These are phyloP conservation scores for Patella ulyssiponensis DNA, from an alignment of 2,888 invertebrate species.

Conservation along the genomic window DNA sequence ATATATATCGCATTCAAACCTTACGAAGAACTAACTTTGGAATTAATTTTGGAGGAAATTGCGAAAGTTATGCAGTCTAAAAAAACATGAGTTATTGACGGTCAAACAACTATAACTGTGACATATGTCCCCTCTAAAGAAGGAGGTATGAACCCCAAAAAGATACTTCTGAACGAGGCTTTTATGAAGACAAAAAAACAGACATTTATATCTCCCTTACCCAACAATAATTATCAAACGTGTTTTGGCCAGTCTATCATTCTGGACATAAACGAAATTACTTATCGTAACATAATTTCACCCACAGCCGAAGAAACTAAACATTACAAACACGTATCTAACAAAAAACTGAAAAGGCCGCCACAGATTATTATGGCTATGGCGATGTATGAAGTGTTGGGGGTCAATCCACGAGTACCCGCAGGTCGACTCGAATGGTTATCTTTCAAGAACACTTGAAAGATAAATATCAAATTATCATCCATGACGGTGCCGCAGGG, in stretches of 20 bases:
- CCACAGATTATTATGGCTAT: background rate
- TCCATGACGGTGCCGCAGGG: background rate
- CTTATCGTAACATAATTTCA: background rate
- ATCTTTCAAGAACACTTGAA: too few species aligned
- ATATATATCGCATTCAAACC: background rate
- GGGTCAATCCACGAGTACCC: background rate
- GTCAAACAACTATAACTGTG: background rate
- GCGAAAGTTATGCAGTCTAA: background rate
- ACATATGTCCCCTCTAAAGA: background rate
- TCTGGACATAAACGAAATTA: background rate
- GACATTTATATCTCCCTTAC: background rate
- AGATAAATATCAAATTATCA: background rate
- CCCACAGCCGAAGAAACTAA: background rate
- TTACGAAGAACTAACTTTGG: background rate
- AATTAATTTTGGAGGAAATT: background rate
- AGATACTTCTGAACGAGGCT: background rate
- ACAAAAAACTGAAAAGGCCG: background rate
- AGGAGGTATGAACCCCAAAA: background rate
- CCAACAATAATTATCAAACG: background rate
- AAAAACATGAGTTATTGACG: background rate
- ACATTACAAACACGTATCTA: background rate
- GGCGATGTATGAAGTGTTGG: background rate
- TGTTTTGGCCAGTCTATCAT: background rate
- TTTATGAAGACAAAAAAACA: background rate
- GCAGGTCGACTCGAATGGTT: too few species aligned